Evolutionary conservation across 2,797 vertebrate genomes (phyloP), one percentile per base, ranked within the genome.

Genomic region (Falco rusticolus): DNA sequence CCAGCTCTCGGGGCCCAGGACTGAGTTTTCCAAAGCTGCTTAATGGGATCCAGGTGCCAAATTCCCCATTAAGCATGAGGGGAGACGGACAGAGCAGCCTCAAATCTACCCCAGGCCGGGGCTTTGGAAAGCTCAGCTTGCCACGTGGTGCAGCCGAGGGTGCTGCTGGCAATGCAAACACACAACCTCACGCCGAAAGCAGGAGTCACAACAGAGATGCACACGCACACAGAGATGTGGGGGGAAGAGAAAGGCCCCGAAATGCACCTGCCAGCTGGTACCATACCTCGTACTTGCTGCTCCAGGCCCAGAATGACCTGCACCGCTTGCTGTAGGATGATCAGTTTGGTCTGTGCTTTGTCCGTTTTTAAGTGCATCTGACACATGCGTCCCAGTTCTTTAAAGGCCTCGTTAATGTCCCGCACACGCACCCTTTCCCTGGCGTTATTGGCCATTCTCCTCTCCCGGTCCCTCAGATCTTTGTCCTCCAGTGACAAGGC

Each of bases 281-380:
- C 98, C 99, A 98, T 99, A 99, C 99, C 99, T 99, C 99, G 99
- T 98, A 99, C 99, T 99, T 99, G 99, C 98, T 99, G 99, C 98
- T 99, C 99, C 98, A 99, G 98, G 98, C 99, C 99, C 98, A 99
- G 98, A 98, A 99, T 99, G 98, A 99, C 99, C 99, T 99, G 99
- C 97, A 99, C 99, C 84, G 99, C 99, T 98, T 99, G 99, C 97
- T 99, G 99, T 88, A 99, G 98, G 98, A 99, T 99, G 98, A 99
- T 98, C 97, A 99, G 99, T 97, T 99, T 99, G 98, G 99, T 99
- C 98, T 99, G 99, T 96, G 99, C 99, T 98, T 99, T 99, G 99
- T 99, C 99, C 97, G 98, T 99, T 98, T 99, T 99, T 98, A 99
- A 98, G 98, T 99, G 99, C 98, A 99, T 98, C 98, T 99, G 99